Conservation (phyloP, 2,797 vertebrate species). For the Scolopax bukidnonensis region DNA sequence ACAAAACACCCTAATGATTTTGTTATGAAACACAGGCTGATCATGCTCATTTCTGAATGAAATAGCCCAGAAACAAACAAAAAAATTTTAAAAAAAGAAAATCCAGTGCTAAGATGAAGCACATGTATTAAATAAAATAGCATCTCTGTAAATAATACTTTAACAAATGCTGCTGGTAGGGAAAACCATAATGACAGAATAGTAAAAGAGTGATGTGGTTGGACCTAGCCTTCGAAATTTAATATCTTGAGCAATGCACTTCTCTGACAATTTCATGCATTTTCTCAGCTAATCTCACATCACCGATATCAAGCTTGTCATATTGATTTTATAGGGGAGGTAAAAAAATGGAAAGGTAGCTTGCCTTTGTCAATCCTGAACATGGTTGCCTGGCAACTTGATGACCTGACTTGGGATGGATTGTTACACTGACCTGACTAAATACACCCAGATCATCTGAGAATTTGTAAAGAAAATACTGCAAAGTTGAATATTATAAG, state of each 20-base stretch:
- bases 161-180: constrained; percentile 16
- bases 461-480: constrained; percentile 64
- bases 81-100: not conserved
- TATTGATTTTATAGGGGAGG: constrained; percentile 86
- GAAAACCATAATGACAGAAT: constrained; percentile 22
- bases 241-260: constrained; percentile 77
- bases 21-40: not conserved
- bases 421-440: constrained; percentile 70
- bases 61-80: not conserved
- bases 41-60: not conserved
- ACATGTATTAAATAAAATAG: not conserved
- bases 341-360: constrained; percentile 30
- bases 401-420: constrained; percentile 42
- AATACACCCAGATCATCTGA: constrained; percentile 72
- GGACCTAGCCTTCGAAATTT: constrained; percentile 2
- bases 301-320: constrained; percentile 84
- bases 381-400: constrained; percentile 78
- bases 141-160: constrained; percentile 35
- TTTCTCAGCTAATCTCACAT: constrained; percentile 85
- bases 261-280: constrained; percentile 77
- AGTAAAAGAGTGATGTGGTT: constrained; percentile 13
- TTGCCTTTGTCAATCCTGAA: constrained; percentile 85
- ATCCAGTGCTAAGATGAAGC: not conserved
- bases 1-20: not conserved
- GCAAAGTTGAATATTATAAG: constrained; percentile 17